phyloP scores from a whole-genome alignment of 2,888 invertebrate species.

The Enoplolaimus lenunculus region DNA sequence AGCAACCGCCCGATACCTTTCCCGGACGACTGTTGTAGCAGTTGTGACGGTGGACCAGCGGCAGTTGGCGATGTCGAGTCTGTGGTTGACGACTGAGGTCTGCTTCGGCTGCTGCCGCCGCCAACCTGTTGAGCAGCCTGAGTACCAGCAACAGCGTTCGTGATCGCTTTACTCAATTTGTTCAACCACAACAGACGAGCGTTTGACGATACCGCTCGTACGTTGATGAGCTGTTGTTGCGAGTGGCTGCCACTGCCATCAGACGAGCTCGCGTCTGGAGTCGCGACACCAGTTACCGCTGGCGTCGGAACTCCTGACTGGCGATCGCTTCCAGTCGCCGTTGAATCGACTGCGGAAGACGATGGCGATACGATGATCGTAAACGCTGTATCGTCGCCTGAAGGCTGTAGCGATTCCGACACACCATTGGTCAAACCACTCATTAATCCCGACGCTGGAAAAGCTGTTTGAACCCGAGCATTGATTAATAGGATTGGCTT shows the following conservation, averaged over 20 bases:
- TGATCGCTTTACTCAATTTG: constrained; percentile 28
- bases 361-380: background rate
- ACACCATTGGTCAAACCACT: too few species aligned
- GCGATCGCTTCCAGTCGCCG: background rate
- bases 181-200: constrained; percentile 28
- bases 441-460: background rate
- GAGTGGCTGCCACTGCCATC: background rate
- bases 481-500: constrained; percentile 41
- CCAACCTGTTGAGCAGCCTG: too few species aligned
- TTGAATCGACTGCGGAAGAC: background rate
- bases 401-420: background rate
- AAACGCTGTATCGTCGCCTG: constrained; percentile 4
- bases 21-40: background rate
- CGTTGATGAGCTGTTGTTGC: constrained; percentile 17
- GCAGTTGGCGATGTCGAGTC: background rate
- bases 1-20: constrained; percentile 19
- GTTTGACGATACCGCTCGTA: constrained; percentile 27
- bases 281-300: background rate
- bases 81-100: background rate
- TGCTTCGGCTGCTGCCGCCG: too few species aligned
- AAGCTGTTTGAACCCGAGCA: background rate
- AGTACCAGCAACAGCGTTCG: background rate
- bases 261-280: background rate
- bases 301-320: background rate
- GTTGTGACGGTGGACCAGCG: background rate